Evolutionary conservation across 2,888 invertebrate species (phyloP), one percentile per base, ranked within the genome.

Genomic region (Tinea trinotella): DNA sequence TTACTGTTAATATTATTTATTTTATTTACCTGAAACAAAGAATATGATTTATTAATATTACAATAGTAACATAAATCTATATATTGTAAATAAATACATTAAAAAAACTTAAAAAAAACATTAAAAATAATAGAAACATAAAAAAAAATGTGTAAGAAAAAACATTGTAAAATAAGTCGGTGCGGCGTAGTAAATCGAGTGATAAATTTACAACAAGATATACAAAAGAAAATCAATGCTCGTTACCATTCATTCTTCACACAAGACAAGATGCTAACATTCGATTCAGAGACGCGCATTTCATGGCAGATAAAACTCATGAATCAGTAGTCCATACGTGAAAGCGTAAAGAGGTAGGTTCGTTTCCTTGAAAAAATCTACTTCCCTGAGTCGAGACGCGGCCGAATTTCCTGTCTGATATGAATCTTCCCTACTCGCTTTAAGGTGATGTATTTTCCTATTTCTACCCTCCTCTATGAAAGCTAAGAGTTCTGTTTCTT

Each of bases 391-490:
- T 66, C 74, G 73, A 72, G 72, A 76, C 74, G 76, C 74, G 74
- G 70, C 78, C 73, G 82, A 84, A 84, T 84, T 84, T 84, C 84
- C 84, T 82, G 83, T 64, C 64, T 66, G 85, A 85, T 84, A 84
- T 75, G 82, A 81, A 84, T 84, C 84, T 84, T 83, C 84, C 83
- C 82, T 75, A 72, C 77, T 83, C 80, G 76, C 71, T 83, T 83
- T 79, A 81, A 83, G 84, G 83, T 85, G 84, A 85, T 84, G 82
- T 84, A 84, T 84, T 82, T 80, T 78, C 77, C 75, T 76, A 81
- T 83, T 81, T 76, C 50, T 24, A 50, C 24, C 50, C 80, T 78
- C 70, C 73, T 61, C 60, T 56, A 58, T 60, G 61, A 59, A 61
- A 61, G 66, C 68, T 65, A 62, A 62, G 64, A 63, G 66, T 61